Conservation (phyloP, 2,888 invertebrate genomes). For the Cabera pusaria region DNA sequence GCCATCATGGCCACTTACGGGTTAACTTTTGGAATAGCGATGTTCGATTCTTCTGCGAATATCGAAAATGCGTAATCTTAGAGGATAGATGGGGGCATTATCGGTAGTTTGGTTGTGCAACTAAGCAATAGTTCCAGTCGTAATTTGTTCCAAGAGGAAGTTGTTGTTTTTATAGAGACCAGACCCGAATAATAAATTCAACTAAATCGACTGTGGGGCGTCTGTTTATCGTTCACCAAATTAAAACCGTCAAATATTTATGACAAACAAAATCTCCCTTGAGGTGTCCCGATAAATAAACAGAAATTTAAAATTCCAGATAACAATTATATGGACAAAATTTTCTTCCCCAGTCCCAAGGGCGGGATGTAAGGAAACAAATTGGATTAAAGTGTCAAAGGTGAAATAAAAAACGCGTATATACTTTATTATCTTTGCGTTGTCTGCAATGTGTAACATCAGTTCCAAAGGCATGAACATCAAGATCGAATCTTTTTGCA, state of each 20-base stretch:
- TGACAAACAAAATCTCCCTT: constrained; percentile 32
- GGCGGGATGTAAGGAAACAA: constrained; percentile 75
- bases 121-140: constrained; percentile 23
- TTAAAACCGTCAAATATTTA: constrained; percentile 39
- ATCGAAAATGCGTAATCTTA: constrained; percentile 36
- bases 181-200: constrained; percentile 8
- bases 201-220: constrained; percentile 5
- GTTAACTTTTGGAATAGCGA: constrained; percentile 57
- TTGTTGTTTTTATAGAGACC: constrained; percentile 22
- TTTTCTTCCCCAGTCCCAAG: constrained; percentile 72
- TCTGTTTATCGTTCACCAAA: constrained; percentile 25
- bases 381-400: constrained; percentile 83
- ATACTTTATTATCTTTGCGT: constrained; percentile 65
- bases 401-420: constrained; percentile 77
- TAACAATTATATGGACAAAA: constrained; percentile 75
- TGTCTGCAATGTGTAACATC: constrained; percentile 72
- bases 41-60: constrained; percentile 45
- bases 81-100: constrained; percentile 30
- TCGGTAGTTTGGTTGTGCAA: constrained; percentile 27
- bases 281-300: constrained; percentile 46
- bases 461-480: constrained; percentile 35
- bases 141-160: constrained; percentile 20
- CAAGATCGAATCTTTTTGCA: constrained; percentile 15
- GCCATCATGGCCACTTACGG: constrained; percentile 61
- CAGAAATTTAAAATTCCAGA: constrained; percentile 67